phyloP scores from a whole-genome alignment of 2,113 vertebrate genomes.

The Rhabdornis inornatus region DNA sequence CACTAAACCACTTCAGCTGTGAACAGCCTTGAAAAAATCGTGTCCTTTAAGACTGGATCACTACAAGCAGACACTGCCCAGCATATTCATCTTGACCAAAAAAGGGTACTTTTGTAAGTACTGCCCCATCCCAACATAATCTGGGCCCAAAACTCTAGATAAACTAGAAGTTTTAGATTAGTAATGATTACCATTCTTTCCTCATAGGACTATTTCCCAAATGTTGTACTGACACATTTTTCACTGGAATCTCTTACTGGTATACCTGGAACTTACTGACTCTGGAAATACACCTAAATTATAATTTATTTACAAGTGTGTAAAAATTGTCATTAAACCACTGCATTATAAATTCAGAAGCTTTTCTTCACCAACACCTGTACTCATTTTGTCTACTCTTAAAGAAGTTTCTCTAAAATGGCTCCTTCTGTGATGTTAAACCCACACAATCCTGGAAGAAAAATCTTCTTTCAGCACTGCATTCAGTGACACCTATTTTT shows the following conservation, averaged over 20 bases:
- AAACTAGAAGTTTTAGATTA: neutral
- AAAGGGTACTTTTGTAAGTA: neutral
- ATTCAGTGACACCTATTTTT: neutral
- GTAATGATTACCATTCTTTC: neutral
- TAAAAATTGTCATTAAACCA: neutral
- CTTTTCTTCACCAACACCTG: neutral
- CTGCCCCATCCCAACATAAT: neutral
- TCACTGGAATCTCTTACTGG: neutral
- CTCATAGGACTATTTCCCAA: neutral
- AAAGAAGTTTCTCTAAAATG: neutral
- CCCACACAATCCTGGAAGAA: neutral
- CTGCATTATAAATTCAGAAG: neutral
- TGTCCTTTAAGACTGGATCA: neutral
- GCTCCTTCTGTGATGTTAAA: neutral
- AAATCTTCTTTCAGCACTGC: neutral
- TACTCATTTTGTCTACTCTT: neutral
- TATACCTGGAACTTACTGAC: neutral
- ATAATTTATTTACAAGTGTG: neutral
- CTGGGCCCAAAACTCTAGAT: neutral
- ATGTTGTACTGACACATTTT: neutral
- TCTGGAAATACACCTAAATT: neutral
- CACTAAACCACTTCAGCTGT: neutral
- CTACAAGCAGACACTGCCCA: neutral
- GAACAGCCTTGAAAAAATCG: neutral
- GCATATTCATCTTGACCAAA: neutral